Evolutionary conservation across 2,797 vertebrate genomes (phyloP), one percentile per base, ranked within the genome.

Genomic region (Menidia menidia): DNA sequence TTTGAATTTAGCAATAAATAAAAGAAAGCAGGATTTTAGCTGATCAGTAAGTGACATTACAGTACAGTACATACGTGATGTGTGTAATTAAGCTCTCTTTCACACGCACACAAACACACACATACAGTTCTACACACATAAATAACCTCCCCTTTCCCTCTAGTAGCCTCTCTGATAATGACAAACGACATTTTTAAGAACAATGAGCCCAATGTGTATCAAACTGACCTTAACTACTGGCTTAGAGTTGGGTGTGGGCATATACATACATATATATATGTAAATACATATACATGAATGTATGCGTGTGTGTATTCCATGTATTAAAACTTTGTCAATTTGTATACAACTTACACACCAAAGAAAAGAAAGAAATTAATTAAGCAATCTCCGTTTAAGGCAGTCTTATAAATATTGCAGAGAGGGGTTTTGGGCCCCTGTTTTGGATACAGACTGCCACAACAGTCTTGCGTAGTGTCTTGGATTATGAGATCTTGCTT

Each of bases 371-470:
- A 83, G 66, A 82, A 61, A 71, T 72, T 82, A 82, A 80, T 83
- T 78, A 88, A 83, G 86, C 85, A 84, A 90, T 89, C 85, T 90
- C 86, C 90, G 87, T 89, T 98, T 98, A 99, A 98, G 97, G 98
- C 97, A 97, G 97, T 97, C 95, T 89, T 88, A 96, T 95, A 95
- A 93, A 95, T 98, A 98, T 98, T 98, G 96, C 96, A 97, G 95
- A 96, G 96, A 96, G 96, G 86, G 53, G 84, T 95, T 96, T 96
- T 96, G 95, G 95, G 95, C 96, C 95, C 95, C 96, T 93, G 92
- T 95, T 94, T 94, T 93, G 94, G 94, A 96, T 94, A 96, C 94
- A 93, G 94, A 95, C 95, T 94, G 94, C 95, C 95, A 93, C 72
- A 94, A 96, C 95, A 96, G 95, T 96, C 95, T 94, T 89, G 68